A percentile compares a stretch with the other conserved stretches of the same genome.
Conservation (phyloP, 2,797 vertebrate genomes). For the Poeciliopsis turneri region DNA sequence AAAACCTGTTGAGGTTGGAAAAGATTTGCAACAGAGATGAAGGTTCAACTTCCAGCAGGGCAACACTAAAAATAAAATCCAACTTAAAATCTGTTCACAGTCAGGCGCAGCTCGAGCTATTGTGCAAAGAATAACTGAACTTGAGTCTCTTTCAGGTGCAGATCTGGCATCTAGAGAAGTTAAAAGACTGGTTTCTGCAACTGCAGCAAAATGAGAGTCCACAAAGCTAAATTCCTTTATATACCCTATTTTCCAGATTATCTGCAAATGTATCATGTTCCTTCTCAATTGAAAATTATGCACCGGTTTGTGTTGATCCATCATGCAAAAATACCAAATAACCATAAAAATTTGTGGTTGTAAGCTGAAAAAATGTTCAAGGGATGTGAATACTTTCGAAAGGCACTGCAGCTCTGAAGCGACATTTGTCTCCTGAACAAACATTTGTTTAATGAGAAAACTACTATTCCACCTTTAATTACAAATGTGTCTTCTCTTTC, state of each 20-base stretch:
- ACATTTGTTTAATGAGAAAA: slow-evolving; percentile 74
- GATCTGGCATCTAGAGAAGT: background rate
- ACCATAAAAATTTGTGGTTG: background rate
- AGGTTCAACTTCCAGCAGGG: background rate
- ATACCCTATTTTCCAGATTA: background rate
- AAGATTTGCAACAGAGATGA: background rate
- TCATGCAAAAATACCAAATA: background rate
- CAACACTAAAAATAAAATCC: background rate
- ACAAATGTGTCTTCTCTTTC: slow-evolving; percentile 68
- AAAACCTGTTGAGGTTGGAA: background rate
- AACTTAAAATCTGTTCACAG: background rate
- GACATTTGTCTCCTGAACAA: slow-evolving; percentile 55
- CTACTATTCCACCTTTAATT: slow-evolving; percentile 79
- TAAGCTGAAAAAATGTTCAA: background rate
- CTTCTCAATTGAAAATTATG: background rate
- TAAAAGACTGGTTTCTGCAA: background rate
- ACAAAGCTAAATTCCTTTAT: background rate
- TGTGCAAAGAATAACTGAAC: background rate
- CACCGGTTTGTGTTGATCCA: background rate
- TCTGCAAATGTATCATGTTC: background rate
- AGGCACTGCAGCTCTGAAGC: slow-evolving; percentile 6
- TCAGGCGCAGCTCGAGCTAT: background rate
- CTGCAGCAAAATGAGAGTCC: background rate
- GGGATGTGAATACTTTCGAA: background rate
- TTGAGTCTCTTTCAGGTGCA: background rate